These are phyloP conservation scores for Thyatira batis DNA, from an alignment of 2,888 invertebrate genomes.

Conservation along the genomic window DNA sequence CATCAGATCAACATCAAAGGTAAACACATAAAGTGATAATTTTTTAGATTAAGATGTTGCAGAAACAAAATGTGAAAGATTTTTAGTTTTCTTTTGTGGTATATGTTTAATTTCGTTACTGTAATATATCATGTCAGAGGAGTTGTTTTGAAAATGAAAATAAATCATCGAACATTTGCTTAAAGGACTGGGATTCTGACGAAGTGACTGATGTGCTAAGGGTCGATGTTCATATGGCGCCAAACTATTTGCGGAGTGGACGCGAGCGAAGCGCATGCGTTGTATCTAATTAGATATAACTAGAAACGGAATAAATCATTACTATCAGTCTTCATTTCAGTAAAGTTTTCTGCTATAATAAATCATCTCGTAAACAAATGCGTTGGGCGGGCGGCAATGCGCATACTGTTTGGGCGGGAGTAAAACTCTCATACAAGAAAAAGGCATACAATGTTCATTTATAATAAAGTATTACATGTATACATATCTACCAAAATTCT, in stretches of 20 bases:
- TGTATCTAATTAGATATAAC: neutral
- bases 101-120: conserved; percentile 9
- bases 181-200: conserved; percentile 15
- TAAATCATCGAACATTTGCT: neutral
- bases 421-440: neutral
- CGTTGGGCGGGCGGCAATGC: neutral
- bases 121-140: neutral
- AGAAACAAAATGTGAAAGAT: conserved; percentile 2
- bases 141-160: neutral
- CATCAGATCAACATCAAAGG: conserved; percentile 61
- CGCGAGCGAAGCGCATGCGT: conserved; percentile 9
- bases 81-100: conserved; percentile 7
- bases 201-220: conserved; percentile 21
- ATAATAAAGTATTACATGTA: neutral
- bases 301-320: neutral
- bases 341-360: neutral
- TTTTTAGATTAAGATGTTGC: conserved; percentile 26
- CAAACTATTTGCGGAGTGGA: conserved; percentile 40
- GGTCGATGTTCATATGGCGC: conserved; percentile 35
- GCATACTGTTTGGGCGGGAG: neutral
- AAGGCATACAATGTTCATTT: neutral
- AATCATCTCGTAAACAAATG: neutral
- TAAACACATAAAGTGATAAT: conserved; percentile 21
- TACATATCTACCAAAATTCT: neutral
- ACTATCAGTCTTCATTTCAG: neutral